Conservation (phyloP, 2,888 invertebrate species). For the Schizotus pectinicornis region DNA sequence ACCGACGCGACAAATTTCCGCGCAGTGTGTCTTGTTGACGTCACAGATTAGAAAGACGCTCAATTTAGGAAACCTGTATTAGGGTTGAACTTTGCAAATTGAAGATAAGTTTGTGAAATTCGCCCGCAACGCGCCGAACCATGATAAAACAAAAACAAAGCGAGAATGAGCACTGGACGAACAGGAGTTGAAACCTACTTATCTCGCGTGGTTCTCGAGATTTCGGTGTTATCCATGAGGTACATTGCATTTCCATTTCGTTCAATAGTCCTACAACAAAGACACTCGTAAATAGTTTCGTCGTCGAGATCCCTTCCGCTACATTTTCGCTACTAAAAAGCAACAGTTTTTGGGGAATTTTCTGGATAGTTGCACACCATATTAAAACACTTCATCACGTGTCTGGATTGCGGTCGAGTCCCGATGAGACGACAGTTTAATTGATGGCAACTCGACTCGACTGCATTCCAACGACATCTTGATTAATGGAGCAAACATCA, state of each 20-base stretch:
- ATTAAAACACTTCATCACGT: conserved; percentile 25
- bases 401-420: background rate
- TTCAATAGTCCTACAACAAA: conserved; percentile 48
- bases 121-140: background rate
- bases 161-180: conserved; percentile 12
- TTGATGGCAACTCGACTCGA: too few relatives aligned
- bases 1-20: too few relatives aligned
- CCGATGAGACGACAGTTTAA: too few relatives aligned
- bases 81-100: background rate
- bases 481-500: conserved; percentile 3
- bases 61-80: too few relatives aligned
- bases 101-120: background rate
- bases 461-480: background rate
- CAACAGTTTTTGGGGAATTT: conserved; percentile 8
- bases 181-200: conserved; percentile 25
- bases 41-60: too few relatives aligned
- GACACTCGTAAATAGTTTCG: conserved; percentile 15
- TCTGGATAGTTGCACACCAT: conserved; percentile 25
- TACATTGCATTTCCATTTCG: conserved; percentile 46
- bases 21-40: too few relatives aligned
- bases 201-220: conserved; percentile 26
- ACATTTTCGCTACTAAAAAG: background rate
- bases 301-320: background rate
- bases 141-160: conserved; percentile 1
- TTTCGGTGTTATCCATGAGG: conserved; percentile 29